Conservation (phyloP, 1,140 invertebrate genomes). For the Notospermus geniculatus region DNA sequence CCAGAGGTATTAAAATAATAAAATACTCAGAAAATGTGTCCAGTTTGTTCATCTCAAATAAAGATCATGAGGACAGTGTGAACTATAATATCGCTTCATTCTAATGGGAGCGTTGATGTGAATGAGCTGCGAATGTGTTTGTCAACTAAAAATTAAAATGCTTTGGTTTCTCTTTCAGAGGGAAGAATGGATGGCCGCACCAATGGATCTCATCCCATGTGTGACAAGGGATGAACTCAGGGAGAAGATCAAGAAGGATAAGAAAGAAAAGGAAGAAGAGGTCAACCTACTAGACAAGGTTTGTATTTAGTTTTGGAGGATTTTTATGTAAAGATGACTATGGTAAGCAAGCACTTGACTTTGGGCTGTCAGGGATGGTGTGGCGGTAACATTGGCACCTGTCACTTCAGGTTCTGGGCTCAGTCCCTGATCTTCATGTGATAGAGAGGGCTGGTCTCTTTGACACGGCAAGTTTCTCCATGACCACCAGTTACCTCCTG, state of each 20-base stretch:
- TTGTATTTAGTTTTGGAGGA: too few species aligned
- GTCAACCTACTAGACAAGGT: slow-evolving; percentile 24
- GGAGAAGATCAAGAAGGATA: slow-evolving; percentile 32
- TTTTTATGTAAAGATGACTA: too few species aligned
- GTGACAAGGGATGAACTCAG: slow-evolving; percentile 40
- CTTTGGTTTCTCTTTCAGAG: slow-evolving; percentile 33
- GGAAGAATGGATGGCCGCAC: slow-evolving; percentile 52
- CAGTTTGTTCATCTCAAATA: not conserved
- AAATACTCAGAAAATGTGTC: not conserved
- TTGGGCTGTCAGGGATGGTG: too few species aligned
- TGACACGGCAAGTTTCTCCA: too few species aligned
- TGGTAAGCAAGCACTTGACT: too few species aligned
- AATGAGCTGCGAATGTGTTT: not conserved
- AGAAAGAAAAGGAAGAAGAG: slow-evolving; percentile 35
- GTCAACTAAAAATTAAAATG: slow-evolving; percentile 1
- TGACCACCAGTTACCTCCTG: not conserved
- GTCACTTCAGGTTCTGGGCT: too few species aligned
- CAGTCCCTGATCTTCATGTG: not conserved
- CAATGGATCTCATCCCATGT: slow-evolving; percentile 39
- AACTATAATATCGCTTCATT: not conserved
- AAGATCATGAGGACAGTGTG: not conserved
- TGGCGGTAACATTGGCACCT: too few species aligned
- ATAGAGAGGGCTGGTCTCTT: too few species aligned
- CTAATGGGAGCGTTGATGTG: not conserved
- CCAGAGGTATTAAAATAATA: not conserved